Percentiles rank a stretch among this genome's conserved stretches.
These are phyloP conservation scores for Hyposoter didymator DNA, from an alignment of 2,888 invertebrate genomes.

Conservation along the genomic window DNA sequence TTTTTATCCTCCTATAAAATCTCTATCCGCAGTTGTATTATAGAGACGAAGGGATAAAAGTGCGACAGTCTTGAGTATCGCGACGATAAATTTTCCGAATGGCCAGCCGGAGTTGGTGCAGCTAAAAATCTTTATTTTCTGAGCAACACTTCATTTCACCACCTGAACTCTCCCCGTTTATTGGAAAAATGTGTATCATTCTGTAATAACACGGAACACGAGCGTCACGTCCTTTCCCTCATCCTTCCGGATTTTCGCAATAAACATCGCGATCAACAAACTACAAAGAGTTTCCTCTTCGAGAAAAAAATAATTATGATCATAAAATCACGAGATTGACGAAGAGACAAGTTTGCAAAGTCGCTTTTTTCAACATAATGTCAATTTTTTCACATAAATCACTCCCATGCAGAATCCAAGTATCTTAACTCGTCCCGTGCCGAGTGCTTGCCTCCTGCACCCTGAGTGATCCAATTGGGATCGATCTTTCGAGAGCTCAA, in stretches of 20 bases:
- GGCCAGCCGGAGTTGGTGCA: conserved; percentile 15
- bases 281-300: not conserved
- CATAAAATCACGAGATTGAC: not conserved
- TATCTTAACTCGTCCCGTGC: conserved; percentile 62
- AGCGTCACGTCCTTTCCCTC: not conserved
- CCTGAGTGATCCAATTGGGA: conserved; percentile 76
- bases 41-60: conserved; percentile 2
- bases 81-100: conserved; percentile 17
- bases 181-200: conserved; percentile 31
- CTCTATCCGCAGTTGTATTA: conserved; percentile 28
- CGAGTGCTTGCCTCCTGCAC: conserved; percentile 67
- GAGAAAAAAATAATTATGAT: not conserved
- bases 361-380: too few relatives aligned
- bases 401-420: conserved; percentile 22
- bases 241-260: not conserved
- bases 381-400: not conserved
- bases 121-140: conserved; percentile 21
- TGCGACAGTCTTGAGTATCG: conserved; percentile 20
- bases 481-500: conserved; percentile 70
- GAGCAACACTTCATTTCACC: conserved; percentile 3
- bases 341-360: not conserved
- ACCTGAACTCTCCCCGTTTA: conserved; percentile 25
- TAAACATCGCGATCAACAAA: not conserved
- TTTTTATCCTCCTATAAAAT: conserved; percentile 6
- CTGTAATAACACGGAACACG: not conserved